These are phyloP conservation scores for Allophyes oxyacanthae DNA, from an alignment of 2,888 invertebrate genomes.

Conservation along the genomic window DNA sequence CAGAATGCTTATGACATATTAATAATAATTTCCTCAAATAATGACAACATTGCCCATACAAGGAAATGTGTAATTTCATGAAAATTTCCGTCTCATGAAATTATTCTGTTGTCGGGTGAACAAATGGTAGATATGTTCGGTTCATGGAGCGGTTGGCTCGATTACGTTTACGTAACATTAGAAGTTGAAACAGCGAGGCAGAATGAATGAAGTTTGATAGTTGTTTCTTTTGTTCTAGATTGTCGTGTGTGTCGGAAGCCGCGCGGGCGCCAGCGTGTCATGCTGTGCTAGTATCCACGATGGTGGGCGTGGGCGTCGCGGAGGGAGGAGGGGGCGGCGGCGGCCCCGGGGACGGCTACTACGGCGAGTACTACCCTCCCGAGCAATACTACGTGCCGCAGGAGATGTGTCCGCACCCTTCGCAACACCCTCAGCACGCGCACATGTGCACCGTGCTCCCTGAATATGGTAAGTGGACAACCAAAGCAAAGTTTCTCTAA, in stretches of 20 bases:
- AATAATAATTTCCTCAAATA: no score
- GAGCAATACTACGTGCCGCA: constrained; percentile 89
- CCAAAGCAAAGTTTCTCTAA: neutral
- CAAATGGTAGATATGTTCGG: no score
- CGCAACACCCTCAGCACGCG: constrained; percentile 90
- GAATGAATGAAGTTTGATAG: neutral
- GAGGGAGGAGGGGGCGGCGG: constrained; percentile 82
- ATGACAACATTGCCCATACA: no score
- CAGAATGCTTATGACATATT: no score
- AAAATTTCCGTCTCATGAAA: no score
- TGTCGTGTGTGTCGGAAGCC: constrained; percentile 69
- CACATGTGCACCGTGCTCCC: constrained; percentile 92
- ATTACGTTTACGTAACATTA: no score
- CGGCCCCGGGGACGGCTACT: constrained; percentile 80
- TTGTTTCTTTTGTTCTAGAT: constrained; percentile 69
- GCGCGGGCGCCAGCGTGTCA: constrained; percentile 75
- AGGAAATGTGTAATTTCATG: no score
- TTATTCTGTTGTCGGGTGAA: no score
- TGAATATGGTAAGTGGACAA: constrained; percentile 91
- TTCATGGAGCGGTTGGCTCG: no score
- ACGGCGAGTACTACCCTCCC: constrained; percentile 90
- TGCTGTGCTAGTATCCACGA: constrained; percentile 80
- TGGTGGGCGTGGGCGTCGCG: constrained; percentile 87
- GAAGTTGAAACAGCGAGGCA: no score
- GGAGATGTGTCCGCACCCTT: constrained; percentile 91